These are phyloP conservation scores for Orchesella cincta DNA, from an alignment of 1,140 invertebrate species.

Conservation along the genomic window DNA sequence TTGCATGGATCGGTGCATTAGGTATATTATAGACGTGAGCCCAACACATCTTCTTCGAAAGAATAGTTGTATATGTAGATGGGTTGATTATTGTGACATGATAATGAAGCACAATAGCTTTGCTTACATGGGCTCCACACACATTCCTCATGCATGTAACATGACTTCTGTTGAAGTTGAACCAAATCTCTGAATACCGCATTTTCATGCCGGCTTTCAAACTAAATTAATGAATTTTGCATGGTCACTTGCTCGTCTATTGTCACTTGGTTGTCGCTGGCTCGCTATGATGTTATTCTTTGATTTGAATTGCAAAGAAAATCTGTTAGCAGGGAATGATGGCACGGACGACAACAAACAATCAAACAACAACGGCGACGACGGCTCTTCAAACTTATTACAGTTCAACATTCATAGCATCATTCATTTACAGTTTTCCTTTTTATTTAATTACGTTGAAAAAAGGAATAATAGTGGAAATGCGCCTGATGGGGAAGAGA, in stretches of 20 bases:
- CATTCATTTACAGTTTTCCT: not conserved
- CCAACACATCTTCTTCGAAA: too few species aligned
- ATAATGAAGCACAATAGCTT: too few species aligned
- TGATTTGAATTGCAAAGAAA: not conserved
- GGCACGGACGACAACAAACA: not conserved
- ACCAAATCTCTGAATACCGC: not conserved
- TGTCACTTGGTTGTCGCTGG: not conserved
- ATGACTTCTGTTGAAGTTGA: not conserved
- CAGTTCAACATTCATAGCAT: not conserved
- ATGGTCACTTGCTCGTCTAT: not conserved
- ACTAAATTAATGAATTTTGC: not conserved
- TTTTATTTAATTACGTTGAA: constrained; percentile 10
- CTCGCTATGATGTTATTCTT: not conserved
- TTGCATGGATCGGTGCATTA: too few species aligned
- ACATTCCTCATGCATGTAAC: not conserved
- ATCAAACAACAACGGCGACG: not conserved
- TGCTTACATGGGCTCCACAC: not conserved
- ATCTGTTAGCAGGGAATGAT: not conserved
- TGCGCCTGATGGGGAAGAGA: not conserved
- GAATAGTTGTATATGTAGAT: too few species aligned
- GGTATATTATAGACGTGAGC: too few species aligned
- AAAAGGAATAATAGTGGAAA: not conserved
- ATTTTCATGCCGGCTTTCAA: not conserved
- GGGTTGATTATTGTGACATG: not conserved
- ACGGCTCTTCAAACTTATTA: not conserved